A percentile compares a stretch with the other conserved stretches of the same genome.
Conservation (phyloP, 2,797 vertebrate species). For the Lemur catta region DNA sequence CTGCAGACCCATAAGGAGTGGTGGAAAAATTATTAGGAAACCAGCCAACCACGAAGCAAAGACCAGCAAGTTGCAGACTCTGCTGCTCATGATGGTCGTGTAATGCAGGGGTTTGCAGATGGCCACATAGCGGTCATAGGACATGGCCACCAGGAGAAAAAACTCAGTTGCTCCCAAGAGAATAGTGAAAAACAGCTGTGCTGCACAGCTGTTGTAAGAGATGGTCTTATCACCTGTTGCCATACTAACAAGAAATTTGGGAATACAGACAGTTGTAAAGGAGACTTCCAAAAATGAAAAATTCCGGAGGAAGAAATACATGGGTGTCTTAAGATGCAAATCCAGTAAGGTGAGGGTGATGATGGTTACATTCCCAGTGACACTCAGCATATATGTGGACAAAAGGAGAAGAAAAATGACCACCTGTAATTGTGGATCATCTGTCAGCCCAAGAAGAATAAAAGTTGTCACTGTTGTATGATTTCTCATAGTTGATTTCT, state of each 20-base stretch:
- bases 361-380: slow-evolving; percentile 59
- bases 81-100: slow-evolving; percentile 55
- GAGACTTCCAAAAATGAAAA: slow-evolving; percentile 71
- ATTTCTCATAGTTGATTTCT: slow-evolving; percentile 50
- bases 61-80: slow-evolving; percentile 56
- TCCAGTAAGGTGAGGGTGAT: slow-evolving; percentile 61
- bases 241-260: slow-evolving; percentile 66
- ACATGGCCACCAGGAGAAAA: slow-evolving; percentile 74
- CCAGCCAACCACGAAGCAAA: slow-evolving; percentile 69
- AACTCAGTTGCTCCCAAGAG: slow-evolving; percentile 72
- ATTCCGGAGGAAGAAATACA: slow-evolving; percentile 75
- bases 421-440: slow-evolving; percentile 53
- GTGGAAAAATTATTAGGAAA: slow-evolving; percentile 67
- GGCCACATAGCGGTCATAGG: slow-evolving; percentile 72
- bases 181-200: slow-evolving; percentile 73
- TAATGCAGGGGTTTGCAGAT: slow-evolving; percentile 73
- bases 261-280: slow-evolving; percentile 67
- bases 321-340: slow-evolving; percentile 67
- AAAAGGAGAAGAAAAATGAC: slow-evolving; percentile 60
- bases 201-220: slow-evolving; percentile 58
- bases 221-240: slow-evolving; percentile 56
- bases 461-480: slow-evolving; percentile 52
- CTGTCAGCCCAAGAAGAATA: slow-evolving; percentile 63
- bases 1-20: slow-evolving; percentile 63
- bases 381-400: slow-evolving; percentile 62